A percentile compares a stretch with the other conserved stretches of the same genome.
Evolutionary conservation across 2,888 invertebrate genomes (phyloP).

Genomic region (Pollenia angustigena): DNA sequence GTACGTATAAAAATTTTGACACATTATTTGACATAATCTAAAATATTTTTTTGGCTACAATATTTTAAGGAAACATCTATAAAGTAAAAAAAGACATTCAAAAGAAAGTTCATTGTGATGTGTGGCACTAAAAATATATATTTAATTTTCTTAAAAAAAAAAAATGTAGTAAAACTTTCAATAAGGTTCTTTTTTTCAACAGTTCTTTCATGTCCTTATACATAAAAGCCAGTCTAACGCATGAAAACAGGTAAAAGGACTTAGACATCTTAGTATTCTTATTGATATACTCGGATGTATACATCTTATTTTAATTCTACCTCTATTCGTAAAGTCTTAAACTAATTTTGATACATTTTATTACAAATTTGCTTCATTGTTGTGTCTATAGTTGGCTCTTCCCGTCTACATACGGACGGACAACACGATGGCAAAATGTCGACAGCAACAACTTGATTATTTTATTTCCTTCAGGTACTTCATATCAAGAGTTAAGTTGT

Average conservation of each 20-base stretch:
- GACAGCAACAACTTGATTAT: constrained; percentile 63
- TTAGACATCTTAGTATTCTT: too few species aligned
- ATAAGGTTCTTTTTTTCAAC: constrained; percentile 21
- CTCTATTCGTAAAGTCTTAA: constrained; percentile 15
- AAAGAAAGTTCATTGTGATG: too few species aligned
- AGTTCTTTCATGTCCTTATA: not conserved
- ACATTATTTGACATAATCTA: constrained; percentile 38
- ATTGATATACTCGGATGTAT: not conserved
- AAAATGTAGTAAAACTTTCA: not conserved
- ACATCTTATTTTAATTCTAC: not conserved
- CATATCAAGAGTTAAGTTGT: constrained; percentile 65
- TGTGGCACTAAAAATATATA: too few species aligned
- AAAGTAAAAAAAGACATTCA: not conserved
- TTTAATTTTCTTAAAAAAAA: not conserved
- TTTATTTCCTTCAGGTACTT: constrained; percentile 68
- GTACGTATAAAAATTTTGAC: constrained; percentile 19
- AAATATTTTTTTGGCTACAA: constrained; percentile 16
- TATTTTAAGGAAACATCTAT: not conserved
- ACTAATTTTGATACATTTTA: constrained; percentile 40
- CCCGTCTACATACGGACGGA: constrained; percentile 19
- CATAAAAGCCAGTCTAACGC: not conserved
- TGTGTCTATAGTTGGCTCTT: constrained; percentile 15
- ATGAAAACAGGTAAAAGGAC: too few species aligned
- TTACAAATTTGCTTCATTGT: constrained; percentile 22
- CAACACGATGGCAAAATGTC: constrained; percentile 25